These are phyloP conservation scores for Brachylomia viminalis DNA, from an alignment of 2,888 invertebrate species.

Conservation along the genomic window DNA sequence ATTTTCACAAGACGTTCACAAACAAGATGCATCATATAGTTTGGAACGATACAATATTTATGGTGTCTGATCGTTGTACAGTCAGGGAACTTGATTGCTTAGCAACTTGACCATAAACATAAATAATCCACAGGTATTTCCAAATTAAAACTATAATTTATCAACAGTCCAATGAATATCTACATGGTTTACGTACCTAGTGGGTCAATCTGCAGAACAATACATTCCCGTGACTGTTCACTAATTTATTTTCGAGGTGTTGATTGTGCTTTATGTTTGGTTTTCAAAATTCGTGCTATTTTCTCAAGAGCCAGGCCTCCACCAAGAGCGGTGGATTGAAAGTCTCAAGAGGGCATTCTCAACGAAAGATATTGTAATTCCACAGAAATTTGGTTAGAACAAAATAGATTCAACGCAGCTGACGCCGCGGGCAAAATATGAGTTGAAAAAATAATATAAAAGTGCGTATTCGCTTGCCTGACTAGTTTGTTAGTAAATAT, in stretches of 20 bases:
- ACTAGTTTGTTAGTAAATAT: slow-evolving; percentile 26
- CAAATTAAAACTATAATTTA: background rate
- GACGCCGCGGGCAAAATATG: slow-evolving; percentile 14
- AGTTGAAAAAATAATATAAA: slow-evolving; percentile 29
- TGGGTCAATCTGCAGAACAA: background rate
- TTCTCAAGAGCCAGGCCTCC: background rate
- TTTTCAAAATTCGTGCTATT: background rate
- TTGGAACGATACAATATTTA: background rate
- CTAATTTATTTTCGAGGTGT: too few relatives aligned
- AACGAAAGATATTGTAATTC: slow-evolving; percentile 32
- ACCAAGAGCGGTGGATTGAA: background rate
- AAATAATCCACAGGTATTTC: background rate
- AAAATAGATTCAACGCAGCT: slow-evolving; percentile 30
- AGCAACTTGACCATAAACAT: background rate
- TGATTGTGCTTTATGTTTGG: too few relatives aligned
- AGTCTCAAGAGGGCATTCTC: background rate
- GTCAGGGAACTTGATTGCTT: background rate
- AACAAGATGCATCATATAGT: background rate
- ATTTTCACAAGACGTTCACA: background rate
- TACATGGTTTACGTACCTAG: background rate
- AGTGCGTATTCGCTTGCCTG: slow-evolving; percentile 16
- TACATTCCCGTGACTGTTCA: background rate
- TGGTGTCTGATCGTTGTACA: background rate
- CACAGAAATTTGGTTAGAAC: slow-evolving; percentile 21
- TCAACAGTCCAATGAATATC: background rate